Evolutionary conservation across 2,797 vertebrate species (phyloP), one percentile per base, ranked within the genome.

Genomic region (Antennarius maculatus): DNA sequence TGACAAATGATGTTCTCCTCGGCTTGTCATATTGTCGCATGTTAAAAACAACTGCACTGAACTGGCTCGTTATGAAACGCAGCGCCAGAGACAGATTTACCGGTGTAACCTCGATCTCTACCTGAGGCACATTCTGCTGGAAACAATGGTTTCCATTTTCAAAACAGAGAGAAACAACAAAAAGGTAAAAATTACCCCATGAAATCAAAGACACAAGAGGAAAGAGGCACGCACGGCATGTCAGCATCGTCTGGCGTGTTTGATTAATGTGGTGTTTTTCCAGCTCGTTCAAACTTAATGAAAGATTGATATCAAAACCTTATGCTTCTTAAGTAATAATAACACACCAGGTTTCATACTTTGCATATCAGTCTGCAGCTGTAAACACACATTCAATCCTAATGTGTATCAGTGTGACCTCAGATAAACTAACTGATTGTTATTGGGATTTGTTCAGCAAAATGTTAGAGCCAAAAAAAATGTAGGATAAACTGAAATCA

Each of bases 1-100:
- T 54, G 60, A 68, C 37, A 43, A 62, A 66, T 55, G 45, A 11
- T 47, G 47, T 54, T 50, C 49, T 57, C 46, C 68, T 53, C 77
- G 56, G 34, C 51, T 69, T 46, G 69, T 86, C 70, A n/a, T 47
- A 31, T 62, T 28, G 77, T 80, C 69, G 47, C 41, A 55, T 18
- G 42, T 71, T 56, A 61, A 65, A 56, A 81, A 79, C 80, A 57
- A 69, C 77, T 48, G 56, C 71, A 14, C 14, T n/a, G 3, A 55
- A 63, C 54, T 42, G 54, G 55, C 53, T 61, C 66, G 0, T 54
- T 31, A 23, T 77, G 66, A 80, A 74, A 78, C 16, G n/a, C 55
- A 17, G 48, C 52, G 5, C 15, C 50, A 45, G 0, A 23, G 23
- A 54, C 16, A 65, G 69, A 69, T 67, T 73, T 23, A 54, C 58